A percentile compares a stretch with the other conserved stretches of the same genome.
These are phyloP conservation scores for Prinia subflava DNA, from an alignment of 2,113 vertebrate genomes.

Conservation along the genomic window DNA sequence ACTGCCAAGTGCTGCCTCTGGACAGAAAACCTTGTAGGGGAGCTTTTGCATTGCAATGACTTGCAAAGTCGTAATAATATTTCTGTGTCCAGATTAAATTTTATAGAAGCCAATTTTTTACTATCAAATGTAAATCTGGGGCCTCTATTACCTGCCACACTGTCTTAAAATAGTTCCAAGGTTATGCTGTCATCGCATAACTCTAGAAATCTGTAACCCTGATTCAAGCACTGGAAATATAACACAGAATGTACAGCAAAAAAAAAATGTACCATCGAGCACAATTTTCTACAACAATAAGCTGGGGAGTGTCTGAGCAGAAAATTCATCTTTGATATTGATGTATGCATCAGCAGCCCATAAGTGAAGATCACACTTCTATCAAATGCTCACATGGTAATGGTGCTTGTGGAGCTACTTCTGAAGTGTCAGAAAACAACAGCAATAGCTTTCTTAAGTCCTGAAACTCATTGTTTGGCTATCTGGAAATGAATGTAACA, in stretches of 20 bases:
- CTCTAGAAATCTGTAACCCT: slow-evolving; percentile 22
- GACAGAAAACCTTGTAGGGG: background rate
- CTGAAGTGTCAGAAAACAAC: background rate
- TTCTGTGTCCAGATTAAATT: slow-evolving; percentile 18
- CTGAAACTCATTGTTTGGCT: background rate
- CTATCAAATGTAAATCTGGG: background rate
- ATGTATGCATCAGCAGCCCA: background rate
- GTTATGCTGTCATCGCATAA: background rate
- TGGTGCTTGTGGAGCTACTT: background rate
- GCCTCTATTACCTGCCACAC: background rate
- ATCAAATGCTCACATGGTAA: background rate
- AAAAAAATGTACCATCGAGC: background rate
- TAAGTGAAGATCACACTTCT: background rate
- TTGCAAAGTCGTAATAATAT: slow-evolving; percentile 41
- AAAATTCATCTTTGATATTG: slow-evolving; percentile 29
- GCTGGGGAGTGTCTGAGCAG: background rate
- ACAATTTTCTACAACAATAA: slow-evolving; percentile 40
- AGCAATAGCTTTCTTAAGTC: background rate
- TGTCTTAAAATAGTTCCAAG: slow-evolving; percentile 37
- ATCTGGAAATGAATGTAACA: background rate
- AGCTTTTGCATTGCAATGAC: background rate
- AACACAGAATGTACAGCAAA: background rate
- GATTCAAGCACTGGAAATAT: background rate
- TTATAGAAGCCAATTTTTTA: slow-evolving; percentile 28
- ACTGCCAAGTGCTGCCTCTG: background rate